These are phyloP conservation scores for Pomacea maculata DNA, from an alignment of 1,140 invertebrate genomes.

Conservation along the genomic window DNA sequence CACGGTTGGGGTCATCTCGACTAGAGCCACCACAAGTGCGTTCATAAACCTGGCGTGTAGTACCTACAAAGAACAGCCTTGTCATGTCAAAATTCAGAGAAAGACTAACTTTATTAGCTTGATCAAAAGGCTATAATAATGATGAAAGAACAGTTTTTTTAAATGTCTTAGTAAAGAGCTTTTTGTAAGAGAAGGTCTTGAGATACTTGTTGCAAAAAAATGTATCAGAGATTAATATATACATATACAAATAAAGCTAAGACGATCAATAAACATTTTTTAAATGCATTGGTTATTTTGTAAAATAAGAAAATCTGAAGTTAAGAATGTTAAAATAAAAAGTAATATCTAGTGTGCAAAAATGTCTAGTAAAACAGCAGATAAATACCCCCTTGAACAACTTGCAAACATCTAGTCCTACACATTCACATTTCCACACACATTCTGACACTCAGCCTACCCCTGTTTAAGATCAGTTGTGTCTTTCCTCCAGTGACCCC, in stretches of 20 bases:
- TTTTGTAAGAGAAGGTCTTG: no score
- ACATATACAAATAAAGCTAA: no score
- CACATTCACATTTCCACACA: not conserved
- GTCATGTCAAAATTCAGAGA: not conserved
- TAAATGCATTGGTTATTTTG: no score
- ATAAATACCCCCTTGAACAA: not conserved
- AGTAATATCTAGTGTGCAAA: not conserved
- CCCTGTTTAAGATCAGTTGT: conserved; percentile 3
- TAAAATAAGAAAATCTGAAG: not conserved
- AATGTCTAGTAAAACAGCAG: not conserved
- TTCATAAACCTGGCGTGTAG: not conserved
- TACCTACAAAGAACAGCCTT: not conserved
- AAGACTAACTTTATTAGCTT: no score
- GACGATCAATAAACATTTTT: no score
- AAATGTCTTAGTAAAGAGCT: not conserved
- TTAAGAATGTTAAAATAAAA: not conserved
- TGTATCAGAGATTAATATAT: no score
- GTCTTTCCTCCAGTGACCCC: conserved; percentile 1
- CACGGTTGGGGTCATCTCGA: not conserved
- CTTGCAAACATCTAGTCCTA: not conserved
- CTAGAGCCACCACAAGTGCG: not conserved
- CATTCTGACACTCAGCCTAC: not conserved
- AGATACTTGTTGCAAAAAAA: no score
- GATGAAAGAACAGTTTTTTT: not conserved
- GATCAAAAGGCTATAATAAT: not conserved